Conservation (phyloP, 2,797 vertebrate species). For the Psittacula derbiana region DNA sequence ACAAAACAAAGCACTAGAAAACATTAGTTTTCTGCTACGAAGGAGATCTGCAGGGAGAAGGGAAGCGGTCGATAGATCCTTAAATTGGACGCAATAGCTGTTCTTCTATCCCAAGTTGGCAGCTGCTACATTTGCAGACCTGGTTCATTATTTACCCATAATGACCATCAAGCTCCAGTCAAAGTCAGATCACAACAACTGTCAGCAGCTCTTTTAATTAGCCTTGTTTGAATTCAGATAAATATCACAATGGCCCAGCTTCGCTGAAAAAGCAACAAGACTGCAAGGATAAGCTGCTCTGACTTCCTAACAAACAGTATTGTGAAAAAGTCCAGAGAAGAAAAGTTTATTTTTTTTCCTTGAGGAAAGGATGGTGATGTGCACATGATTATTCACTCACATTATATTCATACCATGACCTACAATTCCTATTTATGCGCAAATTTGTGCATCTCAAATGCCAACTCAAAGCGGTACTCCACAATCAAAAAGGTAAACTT, state of each 20-base stretch:
- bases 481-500: conserved; percentile 18
- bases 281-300: conserved; percentile 38
- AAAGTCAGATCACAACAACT: conserved; percentile 88
- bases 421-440: neutral
- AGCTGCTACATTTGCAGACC: conserved; percentile 87
- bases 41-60: conserved; percentile 81
- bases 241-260: conserved; percentile 83
- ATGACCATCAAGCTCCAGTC: conserved; percentile 93
- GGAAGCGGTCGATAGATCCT: conserved; percentile 82
- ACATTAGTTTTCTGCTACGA: conserved; percentile 78
- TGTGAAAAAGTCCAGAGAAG: neutral
- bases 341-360: neutral
- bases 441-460: conserved; percentile 1
- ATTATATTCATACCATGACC: neutral
- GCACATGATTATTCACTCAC: neutral
- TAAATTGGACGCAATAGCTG: conserved; percentile 84
- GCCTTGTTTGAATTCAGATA: conserved; percentile 88
- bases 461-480: neutral
- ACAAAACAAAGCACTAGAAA: conserved; percentile 82
- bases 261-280: conserved; percentile 80
- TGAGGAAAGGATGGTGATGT: neutral
- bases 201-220: conserved; percentile 89
- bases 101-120: conserved; percentile 82
- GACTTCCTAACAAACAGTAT: conserved; percentile 48
- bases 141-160: conserved; percentile 94